Conservation (phyloP, 1,140 invertebrate species). For the Battus philenor region DNA sequence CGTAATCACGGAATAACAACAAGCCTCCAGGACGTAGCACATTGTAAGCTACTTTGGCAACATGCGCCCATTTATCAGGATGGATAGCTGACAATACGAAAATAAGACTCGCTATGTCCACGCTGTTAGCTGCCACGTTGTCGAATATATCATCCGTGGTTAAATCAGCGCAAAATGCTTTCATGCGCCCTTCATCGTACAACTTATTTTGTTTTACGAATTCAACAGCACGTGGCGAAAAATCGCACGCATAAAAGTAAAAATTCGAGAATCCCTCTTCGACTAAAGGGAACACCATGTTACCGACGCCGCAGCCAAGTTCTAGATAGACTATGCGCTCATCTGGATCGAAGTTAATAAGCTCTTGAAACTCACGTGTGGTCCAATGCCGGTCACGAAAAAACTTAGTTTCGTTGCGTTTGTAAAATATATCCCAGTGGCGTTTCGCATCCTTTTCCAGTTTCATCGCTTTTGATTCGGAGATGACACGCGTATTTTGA, state of each 20-base stretch:
- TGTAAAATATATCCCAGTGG: conserved; percentile 99
- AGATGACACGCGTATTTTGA: conserved; percentile 84
- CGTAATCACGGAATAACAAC: conserved; percentile 97
- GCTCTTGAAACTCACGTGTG: conserved; percentile 93
- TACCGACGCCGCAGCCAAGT: conserved; percentile 98
- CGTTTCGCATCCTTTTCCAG: conserved; percentile 92
- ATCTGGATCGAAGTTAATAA: conserved; percentile 74
- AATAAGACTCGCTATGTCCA: conserved; percentile 94
- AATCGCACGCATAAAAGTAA: conserved; percentile 94
- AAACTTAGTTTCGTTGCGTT: conserved; percentile 92
- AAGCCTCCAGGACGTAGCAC: conserved; percentile 88
- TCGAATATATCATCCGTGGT: conserved; percentile 79
- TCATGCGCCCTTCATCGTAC: conserved; percentile 81
- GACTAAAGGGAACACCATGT: conserved; percentile 95
- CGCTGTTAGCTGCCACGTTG: conserved; percentile 69
- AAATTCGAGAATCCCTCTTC: conserved; percentile 84
- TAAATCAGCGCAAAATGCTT: conserved; percentile 86
- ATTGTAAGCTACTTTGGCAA: conserved; percentile 81
- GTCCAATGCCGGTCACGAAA: conserved; percentile 99
- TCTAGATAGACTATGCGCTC: conserved; percentile 81
- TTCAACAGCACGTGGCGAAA: conserved; percentile 93
- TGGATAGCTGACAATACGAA: conserved; percentile 97
- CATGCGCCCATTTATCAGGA: conserved; percentile 86
- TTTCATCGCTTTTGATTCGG: conserved; percentile 82
- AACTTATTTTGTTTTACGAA: conserved; percentile 83